Evolutionary conservation across 2,113 vertebrate species (phyloP), one percentile per base, ranked within the genome.

Genomic region (Corythornis vintsioides): DNA sequence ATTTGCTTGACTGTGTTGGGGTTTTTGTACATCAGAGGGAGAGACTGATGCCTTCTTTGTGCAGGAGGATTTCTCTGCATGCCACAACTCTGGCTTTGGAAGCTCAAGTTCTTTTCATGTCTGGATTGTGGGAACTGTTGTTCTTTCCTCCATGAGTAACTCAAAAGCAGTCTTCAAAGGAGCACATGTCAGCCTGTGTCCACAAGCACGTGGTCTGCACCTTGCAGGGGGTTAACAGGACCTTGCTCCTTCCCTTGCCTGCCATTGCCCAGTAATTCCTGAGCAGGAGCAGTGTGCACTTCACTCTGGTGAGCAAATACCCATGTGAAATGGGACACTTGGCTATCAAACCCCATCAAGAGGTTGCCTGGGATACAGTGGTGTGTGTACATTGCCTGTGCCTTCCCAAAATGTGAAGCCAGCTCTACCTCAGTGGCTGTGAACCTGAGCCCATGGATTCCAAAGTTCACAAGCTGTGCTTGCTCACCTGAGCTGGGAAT

Each of bases 21-120:
- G 16, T 25, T 17, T 55, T 67, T 72, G 65, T 52, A 17, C 25
- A n/a, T 42, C 15, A 50, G 59, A 59, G 11, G 59, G 31, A 59
- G 28, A 67, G 26, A 20, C 13, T 47, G 59, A 65, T 80, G 33
- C 81, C 43, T 70, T 11, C 16, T 69, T 52, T 80, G 56, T 86
- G 59, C 38, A 42, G 45, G 47, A 66, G 14, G 20, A 24, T 69
- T 88, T 86, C 14, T 69, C 56, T 64, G 31, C 9, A 17, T 20
- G 38, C 31, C 15, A 0, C 16, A 57, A n/a, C n/a, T 57, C 28
- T 60, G 69, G 31, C 57, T 40, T n/a, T 0, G 0, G 35, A n/a
- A 53, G 11, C 40, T 40, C 20, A 5, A 31, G 3, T 83, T 53
- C 9, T 55, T 81, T 26, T 53, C n/a, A 8, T 45, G 9, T 56